Percentiles rank a stretch among this genome's conserved stretches.
Conservation (phyloP, 1,140 invertebrate species). For the Notospermus geniculatus region DNA sequence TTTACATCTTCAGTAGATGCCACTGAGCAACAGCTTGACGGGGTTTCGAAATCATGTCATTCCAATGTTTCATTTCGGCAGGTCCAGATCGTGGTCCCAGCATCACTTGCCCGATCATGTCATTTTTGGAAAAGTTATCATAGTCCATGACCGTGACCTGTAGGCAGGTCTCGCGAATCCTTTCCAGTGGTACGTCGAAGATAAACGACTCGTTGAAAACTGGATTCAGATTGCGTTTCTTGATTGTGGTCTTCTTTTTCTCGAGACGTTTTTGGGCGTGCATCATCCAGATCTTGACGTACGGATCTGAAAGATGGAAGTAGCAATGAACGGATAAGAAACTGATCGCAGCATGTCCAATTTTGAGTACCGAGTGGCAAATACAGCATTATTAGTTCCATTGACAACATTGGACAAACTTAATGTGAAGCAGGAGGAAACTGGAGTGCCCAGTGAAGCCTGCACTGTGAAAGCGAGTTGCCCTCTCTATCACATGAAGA, state of each 20-base stretch:
- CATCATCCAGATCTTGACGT: conserved; percentile 63
- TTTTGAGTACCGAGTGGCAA: too few species aligned
- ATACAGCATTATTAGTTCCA: too few species aligned
- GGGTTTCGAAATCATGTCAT: conserved; percentile 83
- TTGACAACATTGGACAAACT: too few species aligned
- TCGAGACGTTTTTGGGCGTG: conserved; percentile 61
- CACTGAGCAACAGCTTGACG: conserved; percentile 81
- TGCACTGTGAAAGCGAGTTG: too few species aligned
- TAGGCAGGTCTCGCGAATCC: conserved; percentile 79
- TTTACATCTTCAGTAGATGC: conserved; percentile 68
- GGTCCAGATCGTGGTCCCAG: conserved; percentile 78
- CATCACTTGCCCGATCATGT: conserved; percentile 82
- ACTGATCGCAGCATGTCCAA: too few species aligned
- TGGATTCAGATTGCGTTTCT: conserved; percentile 61
- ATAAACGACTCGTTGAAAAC: conserved; percentile 65
- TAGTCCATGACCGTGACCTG: conserved; percentile 88
- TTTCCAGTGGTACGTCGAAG: conserved; percentile 64
- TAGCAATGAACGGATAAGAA: too few species aligned
- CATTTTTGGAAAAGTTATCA: conserved; percentile 84
- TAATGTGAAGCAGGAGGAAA: too few species aligned
- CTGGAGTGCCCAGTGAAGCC: too few species aligned
- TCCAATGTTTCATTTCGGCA: conserved; percentile 83
- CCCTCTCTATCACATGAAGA: too few species aligned
- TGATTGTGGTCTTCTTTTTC: conserved; percentile 64
- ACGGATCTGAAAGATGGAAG: conserved; percentile 63